phyloP scores from a whole-genome alignment of 2,888 invertebrate species.

The Calliopum simillimum region DNA sequence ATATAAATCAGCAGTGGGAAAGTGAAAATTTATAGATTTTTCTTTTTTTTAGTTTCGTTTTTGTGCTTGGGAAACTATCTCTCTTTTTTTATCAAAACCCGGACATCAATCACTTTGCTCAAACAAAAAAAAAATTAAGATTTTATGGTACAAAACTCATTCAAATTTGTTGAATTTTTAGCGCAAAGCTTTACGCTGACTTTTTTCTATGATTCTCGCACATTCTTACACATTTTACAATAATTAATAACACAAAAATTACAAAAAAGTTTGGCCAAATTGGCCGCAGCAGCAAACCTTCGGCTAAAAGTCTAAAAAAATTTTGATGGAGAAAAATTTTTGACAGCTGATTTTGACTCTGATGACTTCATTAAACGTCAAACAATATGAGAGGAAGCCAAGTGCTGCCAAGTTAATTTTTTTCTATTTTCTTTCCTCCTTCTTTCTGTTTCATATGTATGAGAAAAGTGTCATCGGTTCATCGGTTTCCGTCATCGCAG shows the following conservation, averaged over 20 bases:
- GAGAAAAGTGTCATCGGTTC: too few species aligned
- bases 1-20: constrained; percentile 14
- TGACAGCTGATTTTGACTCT: constrained; percentile 36
- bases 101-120: constrained; percentile 33
- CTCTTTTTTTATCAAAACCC: constrained; percentile 28
- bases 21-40: constrained; percentile 18
- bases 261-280: constrained; percentile 29
- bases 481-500: too few species aligned
- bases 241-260: constrained; percentile 24
- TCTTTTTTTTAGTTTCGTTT: too few species aligned
- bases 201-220: background rate
- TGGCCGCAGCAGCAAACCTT: constrained; percentile 17
- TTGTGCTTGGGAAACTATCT: too few species aligned
- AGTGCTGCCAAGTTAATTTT: constrained; percentile 26
- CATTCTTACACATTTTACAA: constrained; percentile 24
- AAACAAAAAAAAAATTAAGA: constrained; percentile 9
- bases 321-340: constrained; percentile 17
- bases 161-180: constrained; percentile 3
- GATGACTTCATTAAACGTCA: constrained; percentile 26
- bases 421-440: too few species aligned
- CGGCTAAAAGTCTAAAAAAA: constrained; percentile 17
- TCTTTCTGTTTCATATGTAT: too few species aligned
- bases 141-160: constrained; percentile 13
- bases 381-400: constrained; percentile 7
- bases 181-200: constrained; percentile 3